phyloP scores from a whole-genome alignment of 2,113 vertebrate genomes.

The Origma solitaria region DNA sequence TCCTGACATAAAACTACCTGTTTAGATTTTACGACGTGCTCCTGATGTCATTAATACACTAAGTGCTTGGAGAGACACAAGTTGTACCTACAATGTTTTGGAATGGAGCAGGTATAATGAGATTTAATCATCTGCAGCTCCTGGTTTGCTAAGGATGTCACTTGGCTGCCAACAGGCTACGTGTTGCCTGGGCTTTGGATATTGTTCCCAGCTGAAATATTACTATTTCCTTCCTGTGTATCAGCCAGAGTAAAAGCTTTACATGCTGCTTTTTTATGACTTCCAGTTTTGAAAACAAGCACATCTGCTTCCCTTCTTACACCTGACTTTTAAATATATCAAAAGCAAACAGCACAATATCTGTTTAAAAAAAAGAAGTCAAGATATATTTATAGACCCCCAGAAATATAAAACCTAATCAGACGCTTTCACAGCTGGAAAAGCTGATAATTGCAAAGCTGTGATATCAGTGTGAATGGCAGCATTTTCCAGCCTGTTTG shows the following conservation, averaged over 20 bases:
- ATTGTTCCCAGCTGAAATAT: slow-evolving; percentile 26
- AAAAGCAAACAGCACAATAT: slow-evolving; percentile 37
- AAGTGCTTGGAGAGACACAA: slow-evolving; percentile 63
- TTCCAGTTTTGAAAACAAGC: slow-evolving; percentile 47
- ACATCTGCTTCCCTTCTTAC: slow-evolving; percentile 51
- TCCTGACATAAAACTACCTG: slow-evolving; percentile 65
- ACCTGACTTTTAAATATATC: slow-evolving; percentile 62
- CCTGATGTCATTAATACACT: slow-evolving; percentile 62
- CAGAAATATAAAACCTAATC: slow-evolving; percentile 64
- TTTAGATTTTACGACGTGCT: slow-evolving; percentile 64
- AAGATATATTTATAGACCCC: slow-evolving; percentile 54
- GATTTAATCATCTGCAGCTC: slow-evolving; percentile 51
- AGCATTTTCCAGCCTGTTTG: slow-evolving; percentile 44
- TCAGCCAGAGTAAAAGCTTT: slow-evolving; percentile 18
- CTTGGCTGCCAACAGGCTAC: slow-evolving; percentile 30
- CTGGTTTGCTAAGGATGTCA: slow-evolving; percentile 19
- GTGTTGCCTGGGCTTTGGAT: slow-evolving; percentile 24
- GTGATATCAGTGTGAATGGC: slow-evolving; percentile 38
- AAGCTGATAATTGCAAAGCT: slow-evolving; percentile 66
- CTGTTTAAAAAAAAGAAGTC: not conserved
- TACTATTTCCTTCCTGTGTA: slow-evolving; percentile 35
- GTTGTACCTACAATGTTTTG: slow-evolving; percentile 62
- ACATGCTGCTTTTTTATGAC: slow-evolving; percentile 5
- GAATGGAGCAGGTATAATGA: slow-evolving; percentile 60
- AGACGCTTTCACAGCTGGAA: slow-evolving; percentile 65